These are phyloP conservation scores for Forbesichthys papilliferus DNA, from an alignment of 2,113 vertebrate species.

Conservation along the genomic window DNA sequence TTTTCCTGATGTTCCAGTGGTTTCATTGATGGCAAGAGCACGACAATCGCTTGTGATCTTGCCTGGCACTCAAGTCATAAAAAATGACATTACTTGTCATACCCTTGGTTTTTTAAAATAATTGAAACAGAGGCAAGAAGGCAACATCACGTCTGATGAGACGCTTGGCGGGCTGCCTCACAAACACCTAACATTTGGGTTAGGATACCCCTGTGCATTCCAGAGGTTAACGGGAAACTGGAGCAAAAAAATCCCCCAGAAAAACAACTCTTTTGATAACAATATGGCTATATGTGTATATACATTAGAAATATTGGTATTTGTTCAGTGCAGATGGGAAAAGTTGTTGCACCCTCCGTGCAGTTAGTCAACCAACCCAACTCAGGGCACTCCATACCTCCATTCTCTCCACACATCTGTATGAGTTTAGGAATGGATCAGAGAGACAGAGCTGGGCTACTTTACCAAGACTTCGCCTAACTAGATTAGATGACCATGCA, in stretches of 20 bases:
- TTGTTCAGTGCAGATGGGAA: not conserved
- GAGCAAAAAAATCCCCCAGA: too few relatives aligned
- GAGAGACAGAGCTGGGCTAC: slow-evolving; percentile 66
- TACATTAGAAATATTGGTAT: slow-evolving; percentile 8
- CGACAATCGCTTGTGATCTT: slow-evolving; percentile 25
- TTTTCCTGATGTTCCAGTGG: slow-evolving; percentile 40
- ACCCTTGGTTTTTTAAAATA: slow-evolving; percentile 25
- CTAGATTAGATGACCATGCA: slow-evolving; percentile 58
- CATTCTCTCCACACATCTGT: slow-evolving; percentile 67
- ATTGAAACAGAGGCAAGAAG: slow-evolving; percentile 30
- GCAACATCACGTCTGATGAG: slow-evolving; percentile 55
- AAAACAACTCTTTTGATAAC: slow-evolving; percentile 17
- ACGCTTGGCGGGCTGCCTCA: slow-evolving; percentile 33
- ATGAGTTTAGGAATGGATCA: slow-evolving; percentile 67
- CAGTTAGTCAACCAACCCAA: slow-evolving; percentile 46
- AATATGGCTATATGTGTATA: slow-evolving; percentile 19
- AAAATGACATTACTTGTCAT: slow-evolving; percentile 39
- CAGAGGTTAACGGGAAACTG: too few relatives aligned
- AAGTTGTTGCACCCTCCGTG: slow-evolving; percentile 39
- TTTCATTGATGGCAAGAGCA: slow-evolving; percentile 46
- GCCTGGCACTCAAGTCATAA: slow-evolving; percentile 37
- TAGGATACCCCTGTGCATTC: slow-evolving; percentile 19
- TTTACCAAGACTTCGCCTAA: slow-evolving; percentile 68
- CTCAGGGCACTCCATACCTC: slow-evolving; percentile 52
- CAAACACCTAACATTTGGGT: slow-evolving; percentile 4